Conservation (phyloP, 2,113 vertebrate genomes). For the Leptobrachium ailaonicum region DNA sequence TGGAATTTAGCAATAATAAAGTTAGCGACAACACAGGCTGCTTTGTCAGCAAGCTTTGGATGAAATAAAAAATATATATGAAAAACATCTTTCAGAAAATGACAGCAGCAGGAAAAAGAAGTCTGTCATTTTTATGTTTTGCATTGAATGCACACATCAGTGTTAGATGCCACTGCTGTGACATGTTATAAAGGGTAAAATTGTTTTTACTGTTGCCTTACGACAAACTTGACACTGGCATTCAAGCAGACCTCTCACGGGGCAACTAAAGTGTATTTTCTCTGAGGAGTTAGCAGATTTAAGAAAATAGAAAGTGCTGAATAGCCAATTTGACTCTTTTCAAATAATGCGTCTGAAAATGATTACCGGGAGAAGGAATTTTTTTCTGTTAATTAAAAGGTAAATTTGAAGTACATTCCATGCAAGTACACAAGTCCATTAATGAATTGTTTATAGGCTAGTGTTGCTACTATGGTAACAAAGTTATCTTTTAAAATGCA, state of each 20-base stretch:
- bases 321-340: constrained; percentile 25
- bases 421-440: not conserved
- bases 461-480: not conserved
- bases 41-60: constrained; percentile 51
- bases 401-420: not conserved
- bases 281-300: constrained; percentile 34
- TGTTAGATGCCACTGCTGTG: constrained; percentile 47
- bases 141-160: constrained; percentile 50
- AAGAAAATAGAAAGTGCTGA: constrained; percentile 21
- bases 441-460: not conserved
- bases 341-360: not conserved
- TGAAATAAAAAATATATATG: constrained; percentile 52
- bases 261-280: constrained; percentile 40
- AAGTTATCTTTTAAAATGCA: not conserved
- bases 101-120: constrained; percentile 41
- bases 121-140: constrained; percentile 44
- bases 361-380: not conserved
- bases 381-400: not conserved
- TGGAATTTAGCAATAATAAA: constrained; percentile 41
- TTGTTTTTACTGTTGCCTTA: constrained; percentile 39
- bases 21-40: constrained; percentile 46
- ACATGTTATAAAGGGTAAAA: constrained; percentile 52
- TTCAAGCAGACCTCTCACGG: constrained; percentile 50
- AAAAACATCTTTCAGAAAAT: constrained; percentile 18
- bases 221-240: constrained; percentile 53